Percentiles rank a stretch among this genome's conserved stretches.
Evolutionary conservation across 2,113 vertebrate genomes (phyloP).

Genomic region (Solenodon paradoxus): DNA sequence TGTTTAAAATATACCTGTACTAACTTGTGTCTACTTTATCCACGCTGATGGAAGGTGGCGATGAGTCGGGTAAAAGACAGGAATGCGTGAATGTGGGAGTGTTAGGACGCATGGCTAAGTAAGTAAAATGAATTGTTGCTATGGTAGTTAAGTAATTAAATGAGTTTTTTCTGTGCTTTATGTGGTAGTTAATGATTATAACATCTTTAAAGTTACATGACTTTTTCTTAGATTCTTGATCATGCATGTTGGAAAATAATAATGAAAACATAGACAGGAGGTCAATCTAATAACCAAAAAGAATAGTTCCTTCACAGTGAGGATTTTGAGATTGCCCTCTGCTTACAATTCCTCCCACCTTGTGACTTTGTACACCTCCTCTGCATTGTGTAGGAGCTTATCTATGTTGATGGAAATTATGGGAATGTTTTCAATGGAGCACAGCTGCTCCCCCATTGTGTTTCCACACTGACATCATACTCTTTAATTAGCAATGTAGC

Average conservation of each 20-base stretch:
- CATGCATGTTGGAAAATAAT: not conserved
- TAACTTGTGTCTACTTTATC: not conserved
- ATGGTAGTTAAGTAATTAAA: not conserved
- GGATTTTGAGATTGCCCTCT: not conserved
- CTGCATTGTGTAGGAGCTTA: not conserved
- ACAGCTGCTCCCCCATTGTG: not conserved
- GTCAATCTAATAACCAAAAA: not conserved
- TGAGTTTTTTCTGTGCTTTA: not conserved
- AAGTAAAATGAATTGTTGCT: not conserved
- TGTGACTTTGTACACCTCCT: not conserved
- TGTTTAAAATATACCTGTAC: not conserved
- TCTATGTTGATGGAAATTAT: not conserved
- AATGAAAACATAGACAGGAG: not conserved
- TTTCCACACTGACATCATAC: not conserved
- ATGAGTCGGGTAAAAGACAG: not conserved
- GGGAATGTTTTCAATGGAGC: not conserved
- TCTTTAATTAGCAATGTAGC: not conserved
- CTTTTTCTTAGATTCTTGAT: slow-evolving; percentile 6
- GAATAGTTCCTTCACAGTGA: not conserved
- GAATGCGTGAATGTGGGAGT: not conserved
- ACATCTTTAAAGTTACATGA: not conserved
- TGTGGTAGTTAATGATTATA: not conserved
- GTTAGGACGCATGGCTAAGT: not conserved
- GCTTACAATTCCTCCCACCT: not conserved
- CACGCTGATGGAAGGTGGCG: not conserved